phyloP scores from a whole-genome alignment of 1,140 invertebrate genomes.

The Cheumatopsyche charites region DNA sequence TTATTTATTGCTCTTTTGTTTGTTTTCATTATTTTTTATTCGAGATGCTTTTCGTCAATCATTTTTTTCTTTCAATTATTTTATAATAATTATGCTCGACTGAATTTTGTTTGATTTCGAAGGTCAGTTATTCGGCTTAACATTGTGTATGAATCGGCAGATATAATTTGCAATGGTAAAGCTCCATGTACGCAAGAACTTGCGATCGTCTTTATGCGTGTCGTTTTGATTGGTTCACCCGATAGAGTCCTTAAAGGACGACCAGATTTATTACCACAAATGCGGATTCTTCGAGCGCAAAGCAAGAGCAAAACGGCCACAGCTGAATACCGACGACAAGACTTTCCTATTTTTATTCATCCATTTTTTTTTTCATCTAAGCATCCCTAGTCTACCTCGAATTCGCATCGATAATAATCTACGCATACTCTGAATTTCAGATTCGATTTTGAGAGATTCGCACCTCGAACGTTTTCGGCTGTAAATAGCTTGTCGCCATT shows the following conservation, averaged over 20 bases:
- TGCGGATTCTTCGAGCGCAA: constrained; percentile 27
- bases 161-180: not conserved
- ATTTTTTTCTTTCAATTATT: too few species aligned
- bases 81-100: too few species aligned
- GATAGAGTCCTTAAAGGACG: constrained; percentile 39
- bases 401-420: too few species aligned
- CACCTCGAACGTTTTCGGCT: constrained; percentile 19
- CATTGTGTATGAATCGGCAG: not conserved
- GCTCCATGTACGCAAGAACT: not conserved
- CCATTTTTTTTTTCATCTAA: too few species aligned
- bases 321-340: constrained; percentile 9
- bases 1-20: not conserved
- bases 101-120: too few species aligned
- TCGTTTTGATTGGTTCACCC: constrained; percentile 34
- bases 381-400: too few species aligned
- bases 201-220: constrained; percentile 21
- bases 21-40: not conserved
- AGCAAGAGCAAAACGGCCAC: constrained; percentile 23
- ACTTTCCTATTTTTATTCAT: too few species aligned
- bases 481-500: constrained; percentile 39
- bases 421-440: too few species aligned
- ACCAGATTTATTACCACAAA: constrained; percentile 37
- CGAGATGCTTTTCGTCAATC: too few species aligned
- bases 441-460: constrained; percentile 2
- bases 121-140: not conserved